Evolutionary conservation across 2,888 invertebrate genomes (phyloP).

Genomic region (Halictus ligatus): DNA sequence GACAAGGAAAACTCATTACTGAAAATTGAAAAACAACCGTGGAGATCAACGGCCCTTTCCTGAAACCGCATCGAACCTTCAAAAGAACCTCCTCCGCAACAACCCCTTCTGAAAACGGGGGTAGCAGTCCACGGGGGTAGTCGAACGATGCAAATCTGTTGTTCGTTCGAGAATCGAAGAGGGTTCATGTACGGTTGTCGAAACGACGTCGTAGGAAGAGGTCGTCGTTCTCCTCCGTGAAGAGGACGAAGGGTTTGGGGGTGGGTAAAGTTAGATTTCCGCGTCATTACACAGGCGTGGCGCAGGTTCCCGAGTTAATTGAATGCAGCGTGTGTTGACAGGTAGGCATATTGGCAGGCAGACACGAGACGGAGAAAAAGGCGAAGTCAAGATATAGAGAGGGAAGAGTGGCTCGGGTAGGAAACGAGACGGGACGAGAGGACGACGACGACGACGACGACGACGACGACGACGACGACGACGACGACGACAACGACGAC

Average conservation of each 20-base stretch:
- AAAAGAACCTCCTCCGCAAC: background rate
- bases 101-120: background rate
- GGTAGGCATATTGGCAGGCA: slow-evolving; percentile 83
- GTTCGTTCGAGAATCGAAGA: background rate
- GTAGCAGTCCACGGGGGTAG: background rate
- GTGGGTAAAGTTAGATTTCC: slow-evolving; percentile 77
- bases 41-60: background rate
- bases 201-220: slow-evolving; percentile 27
- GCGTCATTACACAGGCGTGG: slow-evolving; percentile 81
- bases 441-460: slow-evolving; percentile 61
- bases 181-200: slow-evolving; percentile 20
- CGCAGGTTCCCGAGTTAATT: slow-evolving; percentile 81
- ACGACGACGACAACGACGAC: slow-evolving; percentile 62
- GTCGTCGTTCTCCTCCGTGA: slow-evolving; percentile 34
- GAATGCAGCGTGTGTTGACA: slow-evolving; percentile 84
- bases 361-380: slow-evolving; percentile 69
- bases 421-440: slow-evolving; percentile 21
- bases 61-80: background rate
- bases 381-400: background rate
- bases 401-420: background rate
- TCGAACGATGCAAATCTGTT: background rate
- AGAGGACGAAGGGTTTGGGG: slow-evolving; percentile 28
- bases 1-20: too few relatives aligned
- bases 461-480: slow-evolving; percentile 24
- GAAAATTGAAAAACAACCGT: background rate